Evolutionary conservation across 2,113 vertebrate species (phyloP).

Genomic region (Lichenostomus cassidix): DNA sequence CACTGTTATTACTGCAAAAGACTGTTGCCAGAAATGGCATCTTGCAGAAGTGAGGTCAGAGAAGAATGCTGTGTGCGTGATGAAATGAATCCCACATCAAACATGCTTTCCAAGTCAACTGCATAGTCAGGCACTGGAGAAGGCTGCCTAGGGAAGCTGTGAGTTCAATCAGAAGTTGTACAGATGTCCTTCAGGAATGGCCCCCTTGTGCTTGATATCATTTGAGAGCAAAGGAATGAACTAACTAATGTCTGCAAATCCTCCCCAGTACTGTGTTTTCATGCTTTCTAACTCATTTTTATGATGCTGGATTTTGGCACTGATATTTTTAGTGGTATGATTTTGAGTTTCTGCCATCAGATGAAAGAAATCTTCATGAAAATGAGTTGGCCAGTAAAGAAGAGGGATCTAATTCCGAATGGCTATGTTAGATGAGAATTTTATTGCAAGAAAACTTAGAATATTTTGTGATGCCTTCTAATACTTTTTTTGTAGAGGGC

Average conservation of each 20-base stretch:
- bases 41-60: background rate
- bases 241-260: background rate
- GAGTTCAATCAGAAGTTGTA: background rate
- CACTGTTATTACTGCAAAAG: slow-evolving; percentile 43
- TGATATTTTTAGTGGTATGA: background rate
- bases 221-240: background rate
- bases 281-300: background rate
- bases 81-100: slow-evolving; percentile 41
- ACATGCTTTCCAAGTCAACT: background rate
- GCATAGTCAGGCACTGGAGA: background rate
- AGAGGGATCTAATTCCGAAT: background rate
- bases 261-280: background rate
- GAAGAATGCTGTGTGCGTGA: background rate
- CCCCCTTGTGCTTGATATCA: background rate
- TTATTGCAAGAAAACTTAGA: background rate
- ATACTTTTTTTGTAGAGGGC: slow-evolving; percentile 77
- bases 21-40: slow-evolving; percentile 9
- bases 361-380: background rate
- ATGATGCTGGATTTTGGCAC: background rate
- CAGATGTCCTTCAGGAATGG: background rate
- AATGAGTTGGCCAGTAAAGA: background rate
- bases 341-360: background rate
- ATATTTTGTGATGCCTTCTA: background rate
- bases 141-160: background rate
- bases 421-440: background rate